phyloP scores from a whole-genome alignment of 2,888 invertebrate genomes.

The Tachina fera region DNA sequence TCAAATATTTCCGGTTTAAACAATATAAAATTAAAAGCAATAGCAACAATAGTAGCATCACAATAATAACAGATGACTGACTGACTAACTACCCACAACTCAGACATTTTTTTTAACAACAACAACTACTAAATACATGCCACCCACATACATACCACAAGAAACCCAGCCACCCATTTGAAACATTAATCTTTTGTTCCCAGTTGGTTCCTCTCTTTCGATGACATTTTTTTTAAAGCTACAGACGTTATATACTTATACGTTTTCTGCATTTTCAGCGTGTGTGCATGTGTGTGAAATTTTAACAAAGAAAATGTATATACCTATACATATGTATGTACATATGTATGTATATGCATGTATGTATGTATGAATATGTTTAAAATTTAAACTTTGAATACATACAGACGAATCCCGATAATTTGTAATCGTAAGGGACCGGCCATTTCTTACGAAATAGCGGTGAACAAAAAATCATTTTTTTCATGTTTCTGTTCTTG shows the following conservation, averaged over 20 bases:
- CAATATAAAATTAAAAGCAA: constrained; percentile 36
- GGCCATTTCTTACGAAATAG: too few relatives aligned
- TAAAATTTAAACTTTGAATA: too few relatives aligned
- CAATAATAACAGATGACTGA: constrained; percentile 47
- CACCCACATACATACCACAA: too few relatives aligned
- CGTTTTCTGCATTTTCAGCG: constrained; percentile 11
- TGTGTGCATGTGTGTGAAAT: constrained; percentile 4
- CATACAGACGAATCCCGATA: too few relatives aligned
- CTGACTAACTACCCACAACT: constrained; percentile 27
- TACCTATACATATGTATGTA: neutral
- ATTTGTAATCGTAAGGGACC: too few relatives aligned
- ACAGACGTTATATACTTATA: neutral
- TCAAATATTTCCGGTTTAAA: constrained; percentile 67
- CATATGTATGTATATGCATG: neutral
- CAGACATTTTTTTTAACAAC: constrained; percentile 26
- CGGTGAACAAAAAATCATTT: too few relatives aligned
- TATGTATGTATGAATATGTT: constrained; percentile 6
- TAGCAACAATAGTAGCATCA: constrained; percentile 15
- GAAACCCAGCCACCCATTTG: constrained; percentile 36
- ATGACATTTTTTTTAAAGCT: neutral
- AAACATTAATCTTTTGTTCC: constrained; percentile 9
- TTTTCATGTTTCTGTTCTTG: too few relatives aligned
- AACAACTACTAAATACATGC: too few relatives aligned
- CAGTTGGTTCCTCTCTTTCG: neutral
- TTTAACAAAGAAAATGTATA: neutral